Base-by-base conservation (phyloP, 2,888 invertebrate species). In the Agrochola lychnidis region DNA sequence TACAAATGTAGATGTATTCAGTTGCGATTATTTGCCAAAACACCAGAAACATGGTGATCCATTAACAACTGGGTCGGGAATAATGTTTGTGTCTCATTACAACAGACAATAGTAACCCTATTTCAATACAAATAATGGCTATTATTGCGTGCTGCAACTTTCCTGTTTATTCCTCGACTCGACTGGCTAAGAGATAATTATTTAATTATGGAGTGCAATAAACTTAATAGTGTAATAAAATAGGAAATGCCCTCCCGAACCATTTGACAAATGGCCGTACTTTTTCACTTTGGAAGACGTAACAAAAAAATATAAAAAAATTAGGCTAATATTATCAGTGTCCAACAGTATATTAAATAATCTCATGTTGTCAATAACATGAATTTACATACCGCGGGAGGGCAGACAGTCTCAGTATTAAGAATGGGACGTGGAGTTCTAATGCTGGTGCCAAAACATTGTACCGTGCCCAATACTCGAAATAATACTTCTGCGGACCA, bases 231-330 rank as follows among this genome's bases (percentile, higher is more conserved):
- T 94, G 94, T 95, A 94, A 92, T 92, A 94, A 90, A 92, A 93
- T 95, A 95, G 95, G 96, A 96, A 95, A 94, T 92, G 94, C 95
- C 95, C 96, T 93, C 95, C 95, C 94, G 92, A 90, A 90, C 88
- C 91, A 85, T 86, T 90, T 84, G 85, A 87, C 87, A 88, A 89
- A 95, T 93, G 95, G 94, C 91, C 90, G 89, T 91, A 90, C 91
- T 86, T 88, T 30, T 91, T 89, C 87, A 91, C 90, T 93, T 85
- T 93, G 93, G 93, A 93, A 93, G 93, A 93, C 93, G 81, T 91
- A 91, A 93, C 88, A 90, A 88, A 90, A 91, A 88, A 85, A 87
- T 87, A 82, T 77, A 79, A 87, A 90, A 88, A 89, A 90, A 89
- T 89, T 90, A 89, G 83, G 88, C 90, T 86, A 87, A 81, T 80